phyloP scores from a whole-genome alignment of 2,797 vertebrate genomes.

The Crocodylus rhombifer region DNA sequence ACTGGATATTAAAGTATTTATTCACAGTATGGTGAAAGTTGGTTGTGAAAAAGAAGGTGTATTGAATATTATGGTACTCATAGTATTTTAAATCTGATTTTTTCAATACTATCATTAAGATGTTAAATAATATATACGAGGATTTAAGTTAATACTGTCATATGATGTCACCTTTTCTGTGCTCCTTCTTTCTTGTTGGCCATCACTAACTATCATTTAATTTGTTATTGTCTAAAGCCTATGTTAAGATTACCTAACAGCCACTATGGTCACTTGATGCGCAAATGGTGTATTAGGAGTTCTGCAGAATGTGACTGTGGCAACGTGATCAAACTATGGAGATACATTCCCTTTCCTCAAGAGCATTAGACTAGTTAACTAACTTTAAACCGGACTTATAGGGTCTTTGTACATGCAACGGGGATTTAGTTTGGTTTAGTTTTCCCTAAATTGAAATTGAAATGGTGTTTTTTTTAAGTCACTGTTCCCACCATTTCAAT shows the following conservation, averaged over 20 bases:
- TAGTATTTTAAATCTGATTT: not conserved
- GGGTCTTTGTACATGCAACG: no score
- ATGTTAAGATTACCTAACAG: not conserved
- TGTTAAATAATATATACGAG: not conserved
- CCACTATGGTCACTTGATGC: no score
- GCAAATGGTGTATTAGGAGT: no score
- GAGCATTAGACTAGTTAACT: no score
- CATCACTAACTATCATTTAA: not conserved
- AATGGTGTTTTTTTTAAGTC: no score
- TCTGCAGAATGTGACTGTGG: no score
- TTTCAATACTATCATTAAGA: not conserved
- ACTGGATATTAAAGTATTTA: not conserved
- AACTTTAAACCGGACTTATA: no score
- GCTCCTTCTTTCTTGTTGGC: not conserved
- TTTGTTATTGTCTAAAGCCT: not conserved
- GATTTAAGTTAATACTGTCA: not conserved
- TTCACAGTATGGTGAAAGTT: not conserved
- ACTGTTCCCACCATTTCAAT: no score
- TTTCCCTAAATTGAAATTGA: no score
- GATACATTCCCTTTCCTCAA: no score
- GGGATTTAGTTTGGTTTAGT: no score
- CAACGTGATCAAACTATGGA: no score
- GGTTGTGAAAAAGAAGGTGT: not conserved
- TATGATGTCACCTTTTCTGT: not conserved
- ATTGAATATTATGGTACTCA: not conserved